Conservation (phyloP, 2,113 vertebrate genomes). For the Otocyon megalotis region DNA sequence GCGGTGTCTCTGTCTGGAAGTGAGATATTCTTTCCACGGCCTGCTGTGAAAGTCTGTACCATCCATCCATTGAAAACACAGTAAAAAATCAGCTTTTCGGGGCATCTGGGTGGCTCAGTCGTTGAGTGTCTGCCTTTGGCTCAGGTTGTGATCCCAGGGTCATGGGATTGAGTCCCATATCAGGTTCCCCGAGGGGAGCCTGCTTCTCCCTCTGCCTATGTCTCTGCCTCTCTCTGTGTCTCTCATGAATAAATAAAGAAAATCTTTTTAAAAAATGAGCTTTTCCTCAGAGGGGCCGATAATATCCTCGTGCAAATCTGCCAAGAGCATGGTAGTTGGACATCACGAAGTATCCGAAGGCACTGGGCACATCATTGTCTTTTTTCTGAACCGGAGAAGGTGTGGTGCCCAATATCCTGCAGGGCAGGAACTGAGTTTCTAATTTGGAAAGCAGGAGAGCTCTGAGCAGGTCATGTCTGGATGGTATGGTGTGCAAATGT, state of each 20-base stretch:
- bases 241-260: no score
- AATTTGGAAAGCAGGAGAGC: neutral
- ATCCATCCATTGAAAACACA: neutral
- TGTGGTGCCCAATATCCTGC: neutral
- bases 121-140: no score
- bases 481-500: no score
- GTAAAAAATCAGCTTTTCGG: neutral
- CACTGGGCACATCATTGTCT: neutral
- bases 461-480: neutral
- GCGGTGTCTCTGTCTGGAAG: slow-evolving; percentile 1
- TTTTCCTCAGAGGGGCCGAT: neutral
- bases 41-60: neutral
- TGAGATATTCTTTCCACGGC: slow-evolving; percentile 39
- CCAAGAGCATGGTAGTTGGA: neutral
- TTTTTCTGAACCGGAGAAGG: neutral
- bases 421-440: neutral
- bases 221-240: no score
- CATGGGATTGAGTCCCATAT: no score
- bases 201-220: no score
- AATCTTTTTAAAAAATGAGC: neutral
- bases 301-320: neutral
- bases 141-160: no score
- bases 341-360: neutral
- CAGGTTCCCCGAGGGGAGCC: no score
- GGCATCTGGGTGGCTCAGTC: no score